Evolutionary conservation across 1,140 invertebrate species (phyloP), one percentile per base, ranked within the genome.

Genomic region (Aphidius gifuensis): DNA sequence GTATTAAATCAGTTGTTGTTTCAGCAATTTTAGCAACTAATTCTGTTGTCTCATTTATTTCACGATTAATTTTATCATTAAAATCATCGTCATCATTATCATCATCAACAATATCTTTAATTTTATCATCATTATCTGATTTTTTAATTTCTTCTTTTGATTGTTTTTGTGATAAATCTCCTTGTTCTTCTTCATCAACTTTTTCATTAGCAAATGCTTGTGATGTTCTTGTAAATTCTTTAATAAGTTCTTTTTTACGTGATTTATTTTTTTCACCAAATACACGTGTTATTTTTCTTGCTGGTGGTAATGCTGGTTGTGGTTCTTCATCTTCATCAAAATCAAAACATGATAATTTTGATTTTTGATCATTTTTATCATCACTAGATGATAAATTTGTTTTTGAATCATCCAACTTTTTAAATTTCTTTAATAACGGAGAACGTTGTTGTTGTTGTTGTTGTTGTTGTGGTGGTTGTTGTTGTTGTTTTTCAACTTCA

Each of bases 281-380:
- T 53, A 77, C 74, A 64, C 75, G 66, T 1, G 78, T 78, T 40
- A 82, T 82, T 73, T 84, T 84, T 46, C 82, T 70, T 5, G 82
- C 82, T 5, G 77, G 76, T 32, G 78, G 72, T 58, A 81, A 72
- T 56, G 69, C 71, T 63, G 76, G 79, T 6, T 74, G 73, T 32
- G 23, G 23, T 32, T 84, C 83, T 47, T 85, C 84, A 44, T 85
- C 84, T 16, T 83, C 76, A 32, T 32, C 23, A 64, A 85, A 85
- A 76, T 85, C 84, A 64, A 85, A 85, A 64, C 84, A 85, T 5
- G 83, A 82, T 67, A 82, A 74, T 69, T 69, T 72, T 47, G 78
- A 79, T 53, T 77, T 78, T 48, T 77, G 76, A 47, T 78, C 73
- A 11, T 55, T 3, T 57, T 81, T 73, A 23, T 74, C 69, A 16